phyloP scores from a whole-genome alignment of 2,113 vertebrate genomes.

The Cottus gobio region DNA sequence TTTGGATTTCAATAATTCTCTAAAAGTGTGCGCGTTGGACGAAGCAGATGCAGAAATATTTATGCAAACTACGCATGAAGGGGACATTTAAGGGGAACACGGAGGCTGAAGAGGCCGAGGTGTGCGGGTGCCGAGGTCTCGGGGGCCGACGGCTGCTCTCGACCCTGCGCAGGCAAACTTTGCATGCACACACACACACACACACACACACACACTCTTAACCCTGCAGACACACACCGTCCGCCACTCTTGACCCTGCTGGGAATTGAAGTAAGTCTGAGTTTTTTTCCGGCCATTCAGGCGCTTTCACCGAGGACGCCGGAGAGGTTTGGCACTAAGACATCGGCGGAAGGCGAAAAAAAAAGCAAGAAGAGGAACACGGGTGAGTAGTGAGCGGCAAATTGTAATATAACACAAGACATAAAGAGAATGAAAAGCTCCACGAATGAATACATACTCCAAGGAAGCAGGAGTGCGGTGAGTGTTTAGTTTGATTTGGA shows the following conservation, averaged over 20 bases:
- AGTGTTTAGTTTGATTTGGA: constrained; percentile 64
- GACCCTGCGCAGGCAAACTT: constrained; percentile 25
- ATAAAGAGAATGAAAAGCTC: constrained; percentile 57
- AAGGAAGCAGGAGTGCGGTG: constrained; percentile 52
- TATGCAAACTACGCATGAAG: constrained; percentile 36
- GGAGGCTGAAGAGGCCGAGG: constrained; percentile 41
- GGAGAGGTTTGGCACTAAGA: constrained; percentile 24
- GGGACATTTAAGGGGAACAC: constrained; percentile 25
- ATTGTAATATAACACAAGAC: constrained; percentile 34
- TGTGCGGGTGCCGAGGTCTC: constrained; percentile 39
- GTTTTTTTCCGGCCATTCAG: constrained; percentile 21
- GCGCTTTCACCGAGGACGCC: not conserved
- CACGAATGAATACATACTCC: constrained; percentile 59
- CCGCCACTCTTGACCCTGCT: constrained; percentile 31
- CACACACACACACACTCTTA: constrained; percentile 4
- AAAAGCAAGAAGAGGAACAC: not conserved
- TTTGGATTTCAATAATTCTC: constrained; percentile 42
- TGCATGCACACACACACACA: not conserved
- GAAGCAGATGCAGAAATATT: not conserved
- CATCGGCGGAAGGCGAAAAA: constrained; percentile 13
- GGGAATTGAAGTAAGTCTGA: constrained; percentile 9
- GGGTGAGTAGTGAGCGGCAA: constrained; percentile 20
- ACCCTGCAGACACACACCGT: constrained; percentile 26
- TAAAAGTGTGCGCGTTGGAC: constrained; percentile 13
- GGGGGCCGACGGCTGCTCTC: constrained; percentile 41